Percentiles rank a stretch among this genome's conserved stretches.
Conservation (phyloP, 2,797 vertebrate genomes). For the Pangasius sanitwongsei region DNA sequence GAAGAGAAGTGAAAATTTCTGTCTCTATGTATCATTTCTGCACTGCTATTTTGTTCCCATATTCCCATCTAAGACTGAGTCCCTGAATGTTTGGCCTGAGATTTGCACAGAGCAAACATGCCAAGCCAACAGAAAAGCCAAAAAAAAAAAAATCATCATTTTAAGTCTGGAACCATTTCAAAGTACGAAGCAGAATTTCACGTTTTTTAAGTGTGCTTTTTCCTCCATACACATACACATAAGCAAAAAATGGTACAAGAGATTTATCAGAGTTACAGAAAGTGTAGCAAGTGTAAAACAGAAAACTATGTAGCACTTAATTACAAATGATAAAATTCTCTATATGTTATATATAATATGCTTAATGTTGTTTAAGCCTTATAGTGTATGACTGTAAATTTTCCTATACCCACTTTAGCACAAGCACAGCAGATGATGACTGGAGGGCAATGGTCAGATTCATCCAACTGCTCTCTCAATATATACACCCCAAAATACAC, state of each 20-base stretch:
- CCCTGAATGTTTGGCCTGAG: neutral
- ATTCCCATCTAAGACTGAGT: neutral
- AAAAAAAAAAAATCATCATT: neutral
- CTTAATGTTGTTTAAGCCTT: slow-evolving; percentile 1
- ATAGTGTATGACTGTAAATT: neutral
- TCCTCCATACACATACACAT: neutral
- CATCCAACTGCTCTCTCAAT: neutral
- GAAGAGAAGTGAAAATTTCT: slow-evolving; percentile 16
- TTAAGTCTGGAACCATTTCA: neutral
- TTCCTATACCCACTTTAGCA: neutral
- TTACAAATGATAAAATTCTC: neutral
- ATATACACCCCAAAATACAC: neutral
- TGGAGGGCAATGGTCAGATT: neutral
- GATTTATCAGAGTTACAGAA: slow-evolving; percentile 32
- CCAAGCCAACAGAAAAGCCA: neutral
- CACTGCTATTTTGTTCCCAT: neutral
- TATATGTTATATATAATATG: slow-evolving; percentile 4
- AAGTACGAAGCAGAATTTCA: neutral
- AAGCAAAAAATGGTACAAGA: neutral
- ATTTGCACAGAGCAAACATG: neutral
- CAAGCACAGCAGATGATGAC: neutral
- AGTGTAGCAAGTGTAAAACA: neutral
- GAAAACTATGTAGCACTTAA: slow-evolving; percentile 17
- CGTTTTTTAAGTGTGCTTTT: neutral
- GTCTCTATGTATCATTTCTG: slow-evolving; percentile 16